Base-by-base conservation (phyloP, 2,888 invertebrate species). In the Ornithoptera priamus region DNA sequence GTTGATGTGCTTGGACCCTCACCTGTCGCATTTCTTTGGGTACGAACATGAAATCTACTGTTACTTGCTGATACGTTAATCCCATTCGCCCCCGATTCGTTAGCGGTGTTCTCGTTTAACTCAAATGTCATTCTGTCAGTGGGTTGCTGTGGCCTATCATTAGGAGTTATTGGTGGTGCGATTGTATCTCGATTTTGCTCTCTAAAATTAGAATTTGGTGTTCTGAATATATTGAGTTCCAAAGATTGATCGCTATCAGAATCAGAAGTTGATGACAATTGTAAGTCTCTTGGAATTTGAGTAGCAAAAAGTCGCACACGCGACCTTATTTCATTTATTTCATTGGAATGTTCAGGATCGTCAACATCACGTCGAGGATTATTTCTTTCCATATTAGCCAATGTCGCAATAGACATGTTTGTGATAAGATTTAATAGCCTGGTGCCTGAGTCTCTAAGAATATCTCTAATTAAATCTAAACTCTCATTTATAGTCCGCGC, bases 381-480 rank as follows among this genome's bases (percentile, higher is more conserved):
- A 56, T 76, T 81, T 2, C 87, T 83, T 68, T 88, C 88, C 2
- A 85, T 84, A 70, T 81, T 86, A 15, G 87, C 85, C 69, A 92
- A 75, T 10, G 88, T 89, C 8, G 91, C 86, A 72, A 90, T 73
- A 1, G 92, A 92, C 89, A 92, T 90, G 67, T 90, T 89, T 0
- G 91, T 91, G 65, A 93, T 92, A 64, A 93, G 81, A 75, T 92
- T 91, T 58, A 93, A 79, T 22, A 93, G 77, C 65, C 92, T 81
- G 15, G 90, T 89, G 5, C 93, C 92, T 0, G 93, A 93, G 77
- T 92, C 93, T 65, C 92, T 83, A 15, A 93, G 80, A 71, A 93
- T 93, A 71, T 92, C 92, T 18, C 93, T 83, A 66, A 93, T 92
- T 36, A 92, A 77, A 72, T 93, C 89, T 36, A 93, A 84, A 71